A percentile compares a stretch with the other conserved stretches of the same genome.
Evolutionary conservation across 2,888 invertebrate genomes (phyloP).

Genomic region (Ichneumon xanthorius): DNA sequence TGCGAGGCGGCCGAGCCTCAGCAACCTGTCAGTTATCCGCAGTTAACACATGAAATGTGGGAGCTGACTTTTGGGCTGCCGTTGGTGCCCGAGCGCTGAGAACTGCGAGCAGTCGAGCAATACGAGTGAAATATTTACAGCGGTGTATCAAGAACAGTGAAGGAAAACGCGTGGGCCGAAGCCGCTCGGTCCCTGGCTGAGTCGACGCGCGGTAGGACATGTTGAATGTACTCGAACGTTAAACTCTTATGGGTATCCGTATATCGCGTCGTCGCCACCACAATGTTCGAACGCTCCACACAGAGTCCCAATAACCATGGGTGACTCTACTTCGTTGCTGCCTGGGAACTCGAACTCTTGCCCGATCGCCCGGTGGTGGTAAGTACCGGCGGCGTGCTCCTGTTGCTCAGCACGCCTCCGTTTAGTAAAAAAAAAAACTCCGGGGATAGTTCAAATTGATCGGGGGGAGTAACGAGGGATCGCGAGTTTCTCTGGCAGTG

Average conservation of each 20-base stretch:
- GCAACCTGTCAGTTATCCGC: not conserved
- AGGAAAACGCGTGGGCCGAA: constrained; percentile 48
- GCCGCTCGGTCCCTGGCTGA: not conserved
- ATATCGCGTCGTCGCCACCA: constrained; percentile 50
- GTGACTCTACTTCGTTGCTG: constrained; percentile 44
- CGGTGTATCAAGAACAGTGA: constrained; percentile 48
- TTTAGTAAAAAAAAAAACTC: constrained; percentile 55
- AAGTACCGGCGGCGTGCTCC: not conserved
- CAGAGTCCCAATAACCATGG: constrained; percentile 49
- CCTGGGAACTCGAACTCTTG: constrained; percentile 66
- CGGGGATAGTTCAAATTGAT: constrained; percentile 46
- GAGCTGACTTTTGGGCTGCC: constrained; percentile 43
- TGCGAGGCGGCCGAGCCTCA: no score
- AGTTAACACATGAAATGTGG: constrained; percentile 41
- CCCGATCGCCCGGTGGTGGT: constrained; percentile 24
- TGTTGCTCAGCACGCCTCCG: constrained; percentile 50
- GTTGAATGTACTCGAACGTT: constrained; percentile 57
- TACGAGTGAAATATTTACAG: constrained; percentile 61
- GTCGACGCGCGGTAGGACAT: constrained; percentile 52
- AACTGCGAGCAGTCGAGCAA: constrained; percentile 31
- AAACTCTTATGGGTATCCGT: constrained; percentile 44
- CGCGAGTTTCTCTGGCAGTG: constrained; percentile 24
- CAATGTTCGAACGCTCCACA: constrained; percentile 60
- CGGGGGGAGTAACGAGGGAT: constrained; percentile 47
- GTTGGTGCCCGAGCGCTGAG: constrained; percentile 34